A percentile compares a stretch with the other conserved stretches of the same genome.
phyloP scores from a whole-genome alignment of 1,140 invertebrate species.

The Neoseiulus cucumeris region DNA sequence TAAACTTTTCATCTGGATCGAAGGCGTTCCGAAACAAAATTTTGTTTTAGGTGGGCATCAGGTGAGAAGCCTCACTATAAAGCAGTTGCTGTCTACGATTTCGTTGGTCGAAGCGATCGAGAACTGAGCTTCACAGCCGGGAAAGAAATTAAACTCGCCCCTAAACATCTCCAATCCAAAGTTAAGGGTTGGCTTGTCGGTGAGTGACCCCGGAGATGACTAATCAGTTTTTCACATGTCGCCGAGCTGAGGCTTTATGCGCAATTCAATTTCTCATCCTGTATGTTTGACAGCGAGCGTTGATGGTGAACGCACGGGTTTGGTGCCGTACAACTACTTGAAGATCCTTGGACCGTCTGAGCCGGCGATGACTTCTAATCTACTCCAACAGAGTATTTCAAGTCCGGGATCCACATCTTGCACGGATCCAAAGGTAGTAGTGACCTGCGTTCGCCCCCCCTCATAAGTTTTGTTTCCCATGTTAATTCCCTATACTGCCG shows the following conservation, averaged over 20 bases:
- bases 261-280: neutral
- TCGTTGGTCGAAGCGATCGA: slow-evolving; percentile 42
- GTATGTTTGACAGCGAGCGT: slow-evolving; percentile 32
- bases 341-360: slow-evolving; percentile 25
- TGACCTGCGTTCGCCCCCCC: too few species aligned
- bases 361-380: neutral
- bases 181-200: slow-evolving; percentile 17
- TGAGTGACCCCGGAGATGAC: too few species aligned
- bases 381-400: neutral
- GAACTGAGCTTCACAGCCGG: slow-evolving; percentile 56
- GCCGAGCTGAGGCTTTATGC: too few species aligned
- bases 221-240: too few species aligned
- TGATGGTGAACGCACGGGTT: slow-evolving; percentile 44
- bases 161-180: slow-evolving; percentile 32
- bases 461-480: too few species aligned
- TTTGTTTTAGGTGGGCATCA: slow-evolving; percentile 35
- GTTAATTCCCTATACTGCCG: too few species aligned
- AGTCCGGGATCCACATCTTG: neutral
- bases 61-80: slow-evolving; percentile 40
- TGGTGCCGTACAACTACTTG: slow-evolving; percentile 62
- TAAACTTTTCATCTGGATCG: slow-evolving; percentile 10
- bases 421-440: too few species aligned
- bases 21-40: slow-evolving; percentile 12
- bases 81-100: slow-evolving; percentile 54
- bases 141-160: slow-evolving; percentile 56